phyloP scores from a whole-genome alignment of 2,113 vertebrate species.

The Euleptes europaea region DNA sequence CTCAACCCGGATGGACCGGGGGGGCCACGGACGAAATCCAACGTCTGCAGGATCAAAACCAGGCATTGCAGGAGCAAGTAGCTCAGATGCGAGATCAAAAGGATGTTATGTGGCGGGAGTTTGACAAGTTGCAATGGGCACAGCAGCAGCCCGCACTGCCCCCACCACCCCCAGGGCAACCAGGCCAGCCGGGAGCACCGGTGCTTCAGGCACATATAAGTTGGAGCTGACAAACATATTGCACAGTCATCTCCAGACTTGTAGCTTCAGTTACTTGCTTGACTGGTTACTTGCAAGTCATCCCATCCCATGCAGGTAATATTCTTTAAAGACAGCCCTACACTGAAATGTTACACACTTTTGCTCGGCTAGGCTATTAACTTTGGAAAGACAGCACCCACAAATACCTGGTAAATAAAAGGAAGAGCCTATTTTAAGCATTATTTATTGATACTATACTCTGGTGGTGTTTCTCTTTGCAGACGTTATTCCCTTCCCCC shows the following conservation, averaged over 20 bases:
- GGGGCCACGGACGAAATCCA: too few relatives aligned
- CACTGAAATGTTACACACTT: conserved; percentile 33
- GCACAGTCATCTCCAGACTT: neutral
- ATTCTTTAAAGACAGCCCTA: conserved; percentile 44
- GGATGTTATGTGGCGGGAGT: too few relatives aligned
- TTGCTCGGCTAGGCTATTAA: conserved; percentile 18
- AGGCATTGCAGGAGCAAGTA: too few relatives aligned
- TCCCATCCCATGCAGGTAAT: conserved; percentile 21
- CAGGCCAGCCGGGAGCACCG: too few relatives aligned
- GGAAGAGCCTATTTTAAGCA: neutral
- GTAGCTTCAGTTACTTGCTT: neutral
- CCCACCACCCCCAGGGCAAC: too few relatives aligned
- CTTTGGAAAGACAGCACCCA: neutral
- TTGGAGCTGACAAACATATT: too few relatives aligned
- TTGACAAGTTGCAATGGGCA: too few relatives aligned
- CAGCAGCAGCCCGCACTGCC: too few relatives aligned
- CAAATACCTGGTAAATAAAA: neutral
- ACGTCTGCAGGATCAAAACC: too few relatives aligned
- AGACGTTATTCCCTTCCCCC: neutral
- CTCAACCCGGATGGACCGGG: too few relatives aligned
- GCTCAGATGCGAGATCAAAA: too few relatives aligned
- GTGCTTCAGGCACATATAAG: too few relatives aligned
- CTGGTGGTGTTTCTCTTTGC: neutral
- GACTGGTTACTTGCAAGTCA: neutral
- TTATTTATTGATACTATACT: neutral